A percentile compares a stretch with the other conserved stretches of the same genome.
phyloP scores from a whole-genome alignment of 2,888 invertebrate genomes.

The Ormia ochracea region DNA sequence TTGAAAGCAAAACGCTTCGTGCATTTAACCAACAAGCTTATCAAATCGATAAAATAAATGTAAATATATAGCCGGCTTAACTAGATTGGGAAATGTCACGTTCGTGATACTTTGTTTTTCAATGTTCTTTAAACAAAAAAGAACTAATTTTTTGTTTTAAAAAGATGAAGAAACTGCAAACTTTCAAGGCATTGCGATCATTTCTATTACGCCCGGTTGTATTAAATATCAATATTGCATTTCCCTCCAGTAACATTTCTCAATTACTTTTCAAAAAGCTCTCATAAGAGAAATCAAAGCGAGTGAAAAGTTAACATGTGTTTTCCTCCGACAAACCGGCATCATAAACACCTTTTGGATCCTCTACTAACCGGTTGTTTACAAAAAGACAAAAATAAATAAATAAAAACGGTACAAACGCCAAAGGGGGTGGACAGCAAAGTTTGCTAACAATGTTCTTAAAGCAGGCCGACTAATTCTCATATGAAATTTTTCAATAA shows the following conservation, averaged over 20 bases:
- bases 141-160: too few relatives aligned
- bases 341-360: constrained; percentile 29
- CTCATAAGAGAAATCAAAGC: background rate
- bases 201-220: background rate
- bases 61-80: too few relatives aligned
- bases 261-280: background rate
- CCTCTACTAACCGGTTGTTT: constrained; percentile 39
- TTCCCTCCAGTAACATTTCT: background rate
- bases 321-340: constrained; percentile 12
- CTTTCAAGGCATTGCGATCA: too few relatives aligned
- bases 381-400: constrained; percentile 8
- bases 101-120: too few relatives aligned
- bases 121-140: too few relatives aligned
- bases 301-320: background rate
- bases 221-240: background rate
- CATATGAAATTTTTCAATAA: background rate
- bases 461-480: background rate
- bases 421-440: background rate
- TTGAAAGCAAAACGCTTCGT: too few relatives aligned
- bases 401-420: background rate
- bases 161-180: too few relatives aligned
- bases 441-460: background rate
- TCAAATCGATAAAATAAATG: too few relatives aligned
- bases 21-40: too few relatives aligned
- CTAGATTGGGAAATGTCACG: too few relatives aligned